These are phyloP conservation scores for Bergia puertoricense DNA, from an alignment of 92 coral and sea anemone genomes.

Conservation along the genomic window DNA sequence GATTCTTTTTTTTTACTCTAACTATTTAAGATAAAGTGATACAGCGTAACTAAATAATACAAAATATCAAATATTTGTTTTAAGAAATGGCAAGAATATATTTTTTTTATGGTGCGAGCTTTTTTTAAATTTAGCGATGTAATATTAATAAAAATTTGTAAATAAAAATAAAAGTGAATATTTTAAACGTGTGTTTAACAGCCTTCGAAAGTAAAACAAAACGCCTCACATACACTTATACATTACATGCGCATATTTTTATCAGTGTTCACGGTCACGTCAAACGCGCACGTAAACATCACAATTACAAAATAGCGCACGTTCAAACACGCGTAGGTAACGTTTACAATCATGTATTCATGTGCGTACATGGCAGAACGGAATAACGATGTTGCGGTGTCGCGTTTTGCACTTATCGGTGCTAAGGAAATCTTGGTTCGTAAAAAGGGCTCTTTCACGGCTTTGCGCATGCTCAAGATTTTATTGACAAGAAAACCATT, in stretches of 20 bases:
- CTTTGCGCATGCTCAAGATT: no score
- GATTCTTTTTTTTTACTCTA: neutral
- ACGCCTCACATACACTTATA: no score
- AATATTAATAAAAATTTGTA: neutral
- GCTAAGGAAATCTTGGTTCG: no score
- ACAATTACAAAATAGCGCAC: no score
- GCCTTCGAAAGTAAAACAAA: neutral
- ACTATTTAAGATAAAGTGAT: slow-evolving; percentile 21
- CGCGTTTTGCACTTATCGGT: no score
- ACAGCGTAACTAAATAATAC: neutral
- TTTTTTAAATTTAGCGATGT: neutral
- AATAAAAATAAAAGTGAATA: neutral
- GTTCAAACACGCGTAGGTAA: no score
- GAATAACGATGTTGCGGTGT: no score
- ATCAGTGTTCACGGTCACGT: neutral
- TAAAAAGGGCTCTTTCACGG: no score
- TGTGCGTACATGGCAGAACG: no score
- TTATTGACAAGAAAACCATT: no score
- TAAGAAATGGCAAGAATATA: slow-evolving; percentile 7
- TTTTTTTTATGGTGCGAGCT: neutral
- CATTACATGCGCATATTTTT: neutral
- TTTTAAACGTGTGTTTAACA: neutral
- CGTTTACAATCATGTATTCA: no score
- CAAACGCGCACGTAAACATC: no score
- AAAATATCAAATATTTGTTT: slow-evolving; percentile 8